Base-by-base conservation (phyloP, 2,113 vertebrate genomes). In the Centropristis striata region DNA sequence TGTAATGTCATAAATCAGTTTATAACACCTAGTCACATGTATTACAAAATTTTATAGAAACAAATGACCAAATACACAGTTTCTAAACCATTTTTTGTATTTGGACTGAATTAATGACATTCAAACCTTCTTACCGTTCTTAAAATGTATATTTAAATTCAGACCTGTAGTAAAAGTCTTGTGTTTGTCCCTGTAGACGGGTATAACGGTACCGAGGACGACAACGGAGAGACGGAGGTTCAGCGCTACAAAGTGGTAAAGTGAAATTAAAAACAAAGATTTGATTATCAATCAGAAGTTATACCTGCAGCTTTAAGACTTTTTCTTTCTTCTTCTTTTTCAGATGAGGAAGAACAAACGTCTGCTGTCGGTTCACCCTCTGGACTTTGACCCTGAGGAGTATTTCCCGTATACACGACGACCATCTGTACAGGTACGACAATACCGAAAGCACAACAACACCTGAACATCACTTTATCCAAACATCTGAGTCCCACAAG, bases 341-440 rank as follows among this genome's bases (percentile, higher is more conserved):
- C 74, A 95, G 96, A 94, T 95, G 85, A 93, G 95, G 83, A 96
- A 97, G 94, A 96, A 91, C 49, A 98, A 96, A 88, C 97, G 97
- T 36, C 95, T 98, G 79, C 96, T 99, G 70, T 96, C 96, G 1
- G 95, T 99, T 74, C 97, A 96, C 12, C 95, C 95, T 1, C 80
- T 95, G 89, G 97, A 99, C 90, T 97, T 98, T 11, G 97, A 98
- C 36, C 86, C 94, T 0, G 97, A 98, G 70, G 97, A 98, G 0
- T 96, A 96, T 36, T 92, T 93, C 10, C 53, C 92, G 20, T 92
- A 94, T 55, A 94, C 96, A 9, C 90, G 93, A 0, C 90, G 94
- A 1, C 93, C 90, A 1, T 96, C 96, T 27, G 9, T 84, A 1
- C 94, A 95, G 93, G 95, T 94, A 78, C 2, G 4, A 47, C 20